These are phyloP conservation scores for Nephrotoma flavescens DNA, from an alignment of 2,888 invertebrate genomes.

Conservation along the genomic window DNA sequence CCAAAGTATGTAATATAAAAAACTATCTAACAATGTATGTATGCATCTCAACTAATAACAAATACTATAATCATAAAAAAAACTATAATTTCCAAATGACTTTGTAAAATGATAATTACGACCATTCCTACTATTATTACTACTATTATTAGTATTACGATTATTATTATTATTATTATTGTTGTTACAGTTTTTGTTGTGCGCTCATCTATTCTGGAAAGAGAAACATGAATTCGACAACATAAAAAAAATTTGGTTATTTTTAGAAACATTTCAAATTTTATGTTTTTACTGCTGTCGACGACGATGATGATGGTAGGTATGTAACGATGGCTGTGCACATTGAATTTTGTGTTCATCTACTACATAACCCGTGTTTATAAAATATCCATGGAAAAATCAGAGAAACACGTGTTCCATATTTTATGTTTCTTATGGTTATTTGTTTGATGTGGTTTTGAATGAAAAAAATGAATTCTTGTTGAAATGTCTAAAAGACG, in stretches of 20 bases:
- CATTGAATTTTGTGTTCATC: neutral
- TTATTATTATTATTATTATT: neutral
- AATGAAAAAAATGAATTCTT: neutral
- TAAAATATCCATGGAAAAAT: neutral
- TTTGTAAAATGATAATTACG: neutral
- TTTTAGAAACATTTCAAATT: neutral
- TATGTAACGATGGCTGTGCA: neutral
- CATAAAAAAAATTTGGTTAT: neutral
- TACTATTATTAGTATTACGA: neutral
- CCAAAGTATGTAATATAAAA: neutral
- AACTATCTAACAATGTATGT: neutral
- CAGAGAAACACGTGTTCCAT: neutral
- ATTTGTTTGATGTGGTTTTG: neutral
- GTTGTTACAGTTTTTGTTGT: neutral
- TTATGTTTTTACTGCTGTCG: neutral
- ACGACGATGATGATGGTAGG: neutral
- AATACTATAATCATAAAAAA: neutral
- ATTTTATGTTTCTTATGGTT: neutral
- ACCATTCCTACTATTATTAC: neutral
- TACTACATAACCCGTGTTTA: neutral
- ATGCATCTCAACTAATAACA: neutral
- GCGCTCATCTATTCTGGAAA: neutral
- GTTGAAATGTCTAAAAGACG: neutral
- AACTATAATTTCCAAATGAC: neutral
- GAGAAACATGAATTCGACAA: neutral